These are phyloP conservation scores for Drosophila stalkeri DNA, from an alignment of 2,888 invertebrate species.

Conservation along the genomic window DNA sequence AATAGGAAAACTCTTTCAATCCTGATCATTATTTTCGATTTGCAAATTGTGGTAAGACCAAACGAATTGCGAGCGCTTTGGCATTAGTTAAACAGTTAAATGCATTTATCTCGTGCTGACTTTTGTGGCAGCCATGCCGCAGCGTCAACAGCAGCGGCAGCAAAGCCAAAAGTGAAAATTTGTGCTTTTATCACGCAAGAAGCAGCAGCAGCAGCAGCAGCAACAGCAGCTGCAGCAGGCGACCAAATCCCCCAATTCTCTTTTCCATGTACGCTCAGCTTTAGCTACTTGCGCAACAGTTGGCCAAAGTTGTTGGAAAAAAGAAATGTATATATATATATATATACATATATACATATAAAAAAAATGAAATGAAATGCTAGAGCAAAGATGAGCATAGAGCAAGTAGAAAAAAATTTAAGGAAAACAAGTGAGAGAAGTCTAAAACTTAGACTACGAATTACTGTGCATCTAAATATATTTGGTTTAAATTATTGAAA, in stretches of 20 bases:
- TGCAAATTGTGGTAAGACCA: slow-evolving; percentile 23
- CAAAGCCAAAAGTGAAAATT: slow-evolving; percentile 66
- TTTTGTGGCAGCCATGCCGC: slow-evolving; percentile 28
- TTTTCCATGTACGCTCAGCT: background rate
- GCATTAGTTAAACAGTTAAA: slow-evolving; percentile 42
- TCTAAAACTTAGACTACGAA: background rate
- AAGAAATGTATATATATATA: slow-evolving; percentile 2
- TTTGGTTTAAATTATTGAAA: background rate
- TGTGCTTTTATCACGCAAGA: slow-evolving; percentile 74
- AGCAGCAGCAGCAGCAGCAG: slow-evolving; percentile 37
- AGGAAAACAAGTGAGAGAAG: background rate
- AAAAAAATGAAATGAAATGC: slow-evolving; percentile 44
- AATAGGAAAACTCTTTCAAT: background rate
- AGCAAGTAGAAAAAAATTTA: background rate
- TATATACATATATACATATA: background rate
- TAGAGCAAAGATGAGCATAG: slow-evolving; percentile 46
- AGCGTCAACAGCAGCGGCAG: slow-evolving; percentile 5
- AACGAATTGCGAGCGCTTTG: slow-evolving; percentile 42
- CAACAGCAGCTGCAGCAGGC: slow-evolving; percentile 31
- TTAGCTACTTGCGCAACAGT: slow-evolving; percentile 62
- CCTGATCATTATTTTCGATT: slow-evolving; percentile 25
- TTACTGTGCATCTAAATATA: background rate
- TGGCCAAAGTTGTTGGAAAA: slow-evolving; percentile 57
- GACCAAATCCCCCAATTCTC: background rate
- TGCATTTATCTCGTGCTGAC: slow-evolving; percentile 54